Base-by-base conservation (phyloP, 2,113 vertebrate genomes). In the Protobothrops flavoviridis region DNA sequence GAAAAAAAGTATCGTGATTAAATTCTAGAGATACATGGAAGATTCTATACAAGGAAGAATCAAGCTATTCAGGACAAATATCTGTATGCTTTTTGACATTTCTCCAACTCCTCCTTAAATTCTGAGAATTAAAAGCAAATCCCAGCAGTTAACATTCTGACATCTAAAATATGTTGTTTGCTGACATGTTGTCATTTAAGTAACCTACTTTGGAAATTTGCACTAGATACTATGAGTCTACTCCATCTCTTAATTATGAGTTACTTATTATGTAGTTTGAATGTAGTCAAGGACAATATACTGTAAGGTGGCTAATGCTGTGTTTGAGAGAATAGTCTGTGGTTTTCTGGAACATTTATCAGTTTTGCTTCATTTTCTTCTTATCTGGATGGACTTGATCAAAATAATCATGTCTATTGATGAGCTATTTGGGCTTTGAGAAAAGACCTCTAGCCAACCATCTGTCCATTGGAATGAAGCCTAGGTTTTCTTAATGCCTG, bases 331-430 rank as follows among this genome's bases (percentile, higher is more conserved):
- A 48, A 56, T 85, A 12, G 29, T 50, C 33, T 85, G 43, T 8
- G 24, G 53, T 33, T 26, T 69, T 87, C 64, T 81, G 33, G 50
- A 89, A 85, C 29, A 50, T 57, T 86, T 45, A 90, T 93, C 39
- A 85, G 55, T 9, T 24, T 33, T 23, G 17, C 48, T 93, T 59
- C 74, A 12, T 86, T 90, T 90, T 53, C 52, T 39, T 33, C 33
- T 69, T 53, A 61, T 86, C 55, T 90, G 90, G 88, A 86, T 33
- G 92, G 69, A 86, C 92, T 81, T 59, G 69, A 90, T 93, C 74
- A 90, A 86, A 90, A 90, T 93, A 93, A 93, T 93, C 92, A 93
- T 93, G 55, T 39, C 69, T 90, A 93, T 55, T 86, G 74, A 93
- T 90, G 89, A 93, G 92, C 92, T 29, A 81, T 90, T 90, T 93